Conservation (phyloP, 2,113 vertebrate genomes). For the Chelonoidis abingdonii region DNA sequence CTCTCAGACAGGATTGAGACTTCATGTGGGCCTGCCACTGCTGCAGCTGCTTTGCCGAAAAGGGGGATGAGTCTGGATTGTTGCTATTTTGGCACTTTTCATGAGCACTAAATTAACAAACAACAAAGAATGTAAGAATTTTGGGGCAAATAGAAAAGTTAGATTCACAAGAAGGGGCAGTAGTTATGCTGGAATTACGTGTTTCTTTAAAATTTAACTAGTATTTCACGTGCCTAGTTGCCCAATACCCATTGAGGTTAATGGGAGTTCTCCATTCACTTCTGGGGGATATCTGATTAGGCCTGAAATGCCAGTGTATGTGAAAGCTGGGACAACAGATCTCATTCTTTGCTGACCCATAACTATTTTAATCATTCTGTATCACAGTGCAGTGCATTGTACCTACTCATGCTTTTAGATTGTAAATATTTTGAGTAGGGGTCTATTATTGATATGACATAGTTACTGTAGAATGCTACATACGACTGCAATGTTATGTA, state of each 20-base stretch:
- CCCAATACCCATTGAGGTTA: background rate
- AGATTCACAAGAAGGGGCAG: background rate
- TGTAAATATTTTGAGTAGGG: background rate
- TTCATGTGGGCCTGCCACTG: background rate
- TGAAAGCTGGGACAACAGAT: background rate
- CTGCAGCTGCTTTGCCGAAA: fast-evolving
- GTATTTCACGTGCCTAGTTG: fast-evolving
- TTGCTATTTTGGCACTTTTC: background rate
- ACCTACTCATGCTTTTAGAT: background rate
- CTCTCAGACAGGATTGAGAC: background rate
- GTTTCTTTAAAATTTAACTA: background rate
- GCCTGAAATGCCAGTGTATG: background rate
- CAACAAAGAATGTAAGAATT: background rate
- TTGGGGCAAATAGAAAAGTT: background rate
- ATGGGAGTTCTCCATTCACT: background rate
- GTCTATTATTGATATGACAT: background rate
- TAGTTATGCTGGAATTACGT: background rate
- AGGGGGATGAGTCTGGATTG: background rate
- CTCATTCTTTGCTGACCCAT: background rate
- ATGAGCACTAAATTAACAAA: background rate
- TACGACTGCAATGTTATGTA: background rate
- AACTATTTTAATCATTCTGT: fast-evolving
- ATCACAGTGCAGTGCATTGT: fast-evolving
- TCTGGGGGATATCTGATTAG: background rate
- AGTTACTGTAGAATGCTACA: fast-evolving